Percentiles rank a stretch among this genome's conserved stretches.
Evolutionary conservation across 2,113 vertebrate species (phyloP).

Genomic region (Microcebus lehilahytsara): DNA sequence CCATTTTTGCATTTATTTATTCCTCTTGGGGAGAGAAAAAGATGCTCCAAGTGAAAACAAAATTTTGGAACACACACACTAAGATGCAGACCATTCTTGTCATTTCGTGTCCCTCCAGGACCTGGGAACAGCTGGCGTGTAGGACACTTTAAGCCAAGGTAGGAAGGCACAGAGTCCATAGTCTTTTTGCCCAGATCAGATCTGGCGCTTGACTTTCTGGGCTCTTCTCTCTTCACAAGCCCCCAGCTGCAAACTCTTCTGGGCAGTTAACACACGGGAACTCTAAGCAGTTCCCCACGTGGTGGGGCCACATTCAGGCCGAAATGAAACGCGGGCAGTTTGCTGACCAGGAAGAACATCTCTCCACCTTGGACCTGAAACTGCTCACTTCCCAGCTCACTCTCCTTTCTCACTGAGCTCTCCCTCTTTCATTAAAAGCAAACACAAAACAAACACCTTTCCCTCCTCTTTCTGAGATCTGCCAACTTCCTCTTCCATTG

Average conservation of each 20-base stretch:
- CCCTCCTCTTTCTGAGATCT: not conserved
- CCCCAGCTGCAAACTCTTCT: not conserved
- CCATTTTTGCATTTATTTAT: not conserved
- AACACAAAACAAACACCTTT: not conserved
- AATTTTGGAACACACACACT: not conserved
- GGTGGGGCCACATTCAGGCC: not conserved
- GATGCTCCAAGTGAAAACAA: too few relatives aligned
- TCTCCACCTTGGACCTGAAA: not conserved
- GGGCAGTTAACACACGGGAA: not conserved
- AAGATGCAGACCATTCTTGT: not conserved
- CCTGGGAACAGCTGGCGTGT: not conserved
- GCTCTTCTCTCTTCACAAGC: not conserved
- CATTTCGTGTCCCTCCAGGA: not conserved
- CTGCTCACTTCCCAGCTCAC: not conserved
- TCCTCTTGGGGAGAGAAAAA: not conserved
- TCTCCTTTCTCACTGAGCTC: not conserved
- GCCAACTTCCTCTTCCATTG: not conserved
- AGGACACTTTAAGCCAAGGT: not conserved
- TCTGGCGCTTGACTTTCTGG: not conserved
- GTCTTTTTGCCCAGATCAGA: not conserved
- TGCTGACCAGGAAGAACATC: not conserved
- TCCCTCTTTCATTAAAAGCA: not conserved
- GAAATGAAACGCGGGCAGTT: not conserved
- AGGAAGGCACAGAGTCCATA: not conserved
- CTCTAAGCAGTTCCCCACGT: not conserved